Base-by-base conservation (phyloP, 2,888 invertebrate genomes). In the Nomada hirtipes region DNA sequence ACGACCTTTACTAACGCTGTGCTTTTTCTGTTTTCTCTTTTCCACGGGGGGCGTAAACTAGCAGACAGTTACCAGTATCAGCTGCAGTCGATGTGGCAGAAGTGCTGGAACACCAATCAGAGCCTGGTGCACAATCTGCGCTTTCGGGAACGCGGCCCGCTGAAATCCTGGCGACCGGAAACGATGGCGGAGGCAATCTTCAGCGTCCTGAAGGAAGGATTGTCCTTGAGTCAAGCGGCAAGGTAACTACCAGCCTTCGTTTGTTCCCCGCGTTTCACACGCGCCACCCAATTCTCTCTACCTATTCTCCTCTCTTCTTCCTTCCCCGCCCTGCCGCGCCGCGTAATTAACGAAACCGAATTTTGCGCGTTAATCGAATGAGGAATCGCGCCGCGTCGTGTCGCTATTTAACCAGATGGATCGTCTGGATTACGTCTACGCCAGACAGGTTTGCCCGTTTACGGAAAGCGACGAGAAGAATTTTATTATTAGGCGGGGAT, bases 101-200 rank as follows among this genome's bases (percentile, higher is more conserved):
- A 98, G 94, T 98, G 98, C 94, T 98, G 98, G 98, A 98, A 97
- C 94, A 98, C 98, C 88, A 98, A 98, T 94, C 98, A 98, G 94
- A 97, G 97, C 91, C 95, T 98, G 91, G 97, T 98, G 89, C 98
- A 98, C 94, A 98, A 98, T 94, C 95, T 98, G 92, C 96, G 98
- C 90, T 98, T 98, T 95, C 96, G 98, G 65, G 98, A 98, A 94
- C 96, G 98, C 77, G 98, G 98, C 2, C 98, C 98, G 0, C 95
- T 98, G 81, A 98, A 98, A 94, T 98, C 98, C 74, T 98, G 98
- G 98, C 95, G 98, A 70, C 98, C 98, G 3, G 98, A 98, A 94
- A 98, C 98, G 79, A 98, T 98, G 98, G 98, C 98, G 53, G 98
- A 98, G 93, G 98, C 98, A 85, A 98, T 98, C 90, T 98, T 98